phyloP scores from a whole-genome alignment of 2,113 vertebrate genomes.

The Miniopterus natalensis region DNA sequence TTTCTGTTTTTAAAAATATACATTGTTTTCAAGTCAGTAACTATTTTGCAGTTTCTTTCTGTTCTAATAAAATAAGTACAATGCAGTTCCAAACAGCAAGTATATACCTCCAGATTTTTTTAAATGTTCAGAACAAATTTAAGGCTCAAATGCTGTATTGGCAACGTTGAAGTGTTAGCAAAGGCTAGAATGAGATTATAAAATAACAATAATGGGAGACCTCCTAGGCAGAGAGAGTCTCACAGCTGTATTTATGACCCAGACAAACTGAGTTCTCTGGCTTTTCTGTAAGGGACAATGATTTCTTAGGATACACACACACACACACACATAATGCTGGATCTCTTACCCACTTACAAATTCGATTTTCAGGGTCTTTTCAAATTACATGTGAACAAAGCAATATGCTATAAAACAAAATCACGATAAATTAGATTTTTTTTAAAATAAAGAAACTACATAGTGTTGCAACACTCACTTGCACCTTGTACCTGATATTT shows the following conservation, averaged over 20 bases:
- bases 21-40: slow-evolving; percentile 53
- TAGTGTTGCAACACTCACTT: slow-evolving; percentile 13
- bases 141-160: slow-evolving; percentile 21
- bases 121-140: slow-evolving; percentile 44
- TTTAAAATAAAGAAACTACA: slow-evolving; percentile 45
- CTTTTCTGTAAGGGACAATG: slow-evolving; percentile 34
- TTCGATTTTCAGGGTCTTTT: slow-evolving; percentile 26
- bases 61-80: slow-evolving; percentile 58
- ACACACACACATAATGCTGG: not conserved
- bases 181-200: slow-evolving; percentile 47
- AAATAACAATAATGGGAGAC: slow-evolving; percentile 57
- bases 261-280: not conserved
- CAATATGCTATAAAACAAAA: slow-evolving; percentile 29
- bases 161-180: slow-evolving; percentile 33
- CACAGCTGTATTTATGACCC: slow-evolving; percentile 10
- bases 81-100: slow-evolving; percentile 58
- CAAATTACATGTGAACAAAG: slow-evolving; percentile 39
- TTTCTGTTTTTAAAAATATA: slow-evolving; percentile 14
- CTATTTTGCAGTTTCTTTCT: slow-evolving; percentile 51
- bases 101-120: slow-evolving; percentile 40
- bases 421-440: slow-evolving; percentile 2
- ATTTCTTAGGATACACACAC: not conserved
- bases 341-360: slow-evolving; percentile 42
- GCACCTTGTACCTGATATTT: slow-evolving; percentile 10
- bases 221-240: not conserved